These are phyloP conservation scores for Drosophila mulleri DNA, from an alignment of 2,888 invertebrate species.

Conservation along the genomic window DNA sequence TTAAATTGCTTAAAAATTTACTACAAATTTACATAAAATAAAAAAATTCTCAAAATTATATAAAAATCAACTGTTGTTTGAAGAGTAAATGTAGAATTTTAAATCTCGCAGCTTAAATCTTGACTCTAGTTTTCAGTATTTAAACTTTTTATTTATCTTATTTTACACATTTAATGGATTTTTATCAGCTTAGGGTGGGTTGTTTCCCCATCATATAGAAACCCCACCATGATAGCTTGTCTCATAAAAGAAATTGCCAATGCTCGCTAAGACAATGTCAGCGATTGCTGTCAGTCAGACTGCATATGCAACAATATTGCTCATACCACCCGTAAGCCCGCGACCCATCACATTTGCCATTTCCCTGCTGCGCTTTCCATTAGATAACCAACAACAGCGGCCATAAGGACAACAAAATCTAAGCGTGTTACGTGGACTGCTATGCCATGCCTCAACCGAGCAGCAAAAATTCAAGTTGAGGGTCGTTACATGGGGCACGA, in stretches of 20 bases:
- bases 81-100: too few species aligned
- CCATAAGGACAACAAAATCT: conserved; percentile 37
- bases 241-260: not conserved
- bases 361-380: conserved; percentile 50
- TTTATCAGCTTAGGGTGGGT: too few species aligned
- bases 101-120: too few species aligned
- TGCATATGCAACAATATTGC: conserved; percentile 17
- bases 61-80: too few species aligned
- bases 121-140: too few species aligned
- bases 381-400: conserved; percentile 46
- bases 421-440: conserved; percentile 26
- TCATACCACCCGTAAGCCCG: conserved; percentile 21
- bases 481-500: conserved; percentile 42
- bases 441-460: conserved; percentile 2
- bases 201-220: not conserved
- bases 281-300: not conserved
- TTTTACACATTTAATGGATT: too few species aligned
- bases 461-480: conserved; percentile 74
- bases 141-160: too few species aligned
- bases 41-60: not conserved
- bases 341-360: conserved; percentile 26
- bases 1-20: not conserved
- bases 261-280: not conserved
- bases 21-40: not conserved
- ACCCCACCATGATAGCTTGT: not conserved